Evolutionary conservation across 2,888 invertebrate species (phyloP).

Genomic region (Rhingia rostrata): DNA sequence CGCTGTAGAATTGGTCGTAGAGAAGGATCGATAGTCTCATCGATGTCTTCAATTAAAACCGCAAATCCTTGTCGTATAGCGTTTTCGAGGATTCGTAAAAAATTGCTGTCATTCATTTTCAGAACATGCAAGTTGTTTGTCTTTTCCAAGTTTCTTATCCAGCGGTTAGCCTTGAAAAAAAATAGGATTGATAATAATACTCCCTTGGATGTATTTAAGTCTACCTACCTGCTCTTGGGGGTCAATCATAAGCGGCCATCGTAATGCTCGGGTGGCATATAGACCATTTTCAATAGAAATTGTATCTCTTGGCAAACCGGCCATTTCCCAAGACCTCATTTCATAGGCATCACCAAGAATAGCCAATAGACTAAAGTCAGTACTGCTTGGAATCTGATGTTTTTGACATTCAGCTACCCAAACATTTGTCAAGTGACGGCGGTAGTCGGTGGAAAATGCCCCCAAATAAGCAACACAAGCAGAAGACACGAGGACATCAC

Average conservation of each 20-base stretch:
- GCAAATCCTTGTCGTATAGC: slow-evolving; percentile 92
- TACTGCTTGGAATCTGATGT: slow-evolving; percentile 88
- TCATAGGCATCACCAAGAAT: slow-evolving; percentile 93
- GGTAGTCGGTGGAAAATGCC: slow-evolving; percentile 91
- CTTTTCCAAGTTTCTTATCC: slow-evolving; percentile 95
- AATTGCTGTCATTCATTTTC: slow-evolving; percentile 90
- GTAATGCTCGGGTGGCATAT: slow-evolving; percentile 90
- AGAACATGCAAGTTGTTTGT: slow-evolving; percentile 89
- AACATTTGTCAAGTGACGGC: slow-evolving; percentile 86
- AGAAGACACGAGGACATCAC: slow-evolving; percentile 93
- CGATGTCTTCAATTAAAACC: slow-evolving; percentile 93
- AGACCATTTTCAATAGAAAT: slow-evolving; percentile 97
- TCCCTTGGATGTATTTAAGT: neutral
- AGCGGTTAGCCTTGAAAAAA: slow-evolving; percentile 89
- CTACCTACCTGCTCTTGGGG: slow-evolving; percentile 93
- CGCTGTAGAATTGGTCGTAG: slow-evolving; percentile 92
- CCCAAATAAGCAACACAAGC: slow-evolving; percentile 96
- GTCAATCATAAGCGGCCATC: slow-evolving; percentile 97
- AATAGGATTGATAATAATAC: slow-evolving; percentile 21
- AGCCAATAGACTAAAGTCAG: slow-evolving; percentile 87
- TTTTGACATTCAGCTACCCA: slow-evolving; percentile 89
- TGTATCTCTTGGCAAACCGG: slow-evolving; percentile 93
- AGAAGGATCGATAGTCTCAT: slow-evolving; percentile 93
- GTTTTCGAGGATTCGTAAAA: slow-evolving; percentile 90
- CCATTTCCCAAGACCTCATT: slow-evolving; percentile 94